Base-by-base conservation (phyloP, 1,140 invertebrate species). In the Drosophila suzukii region DNA sequence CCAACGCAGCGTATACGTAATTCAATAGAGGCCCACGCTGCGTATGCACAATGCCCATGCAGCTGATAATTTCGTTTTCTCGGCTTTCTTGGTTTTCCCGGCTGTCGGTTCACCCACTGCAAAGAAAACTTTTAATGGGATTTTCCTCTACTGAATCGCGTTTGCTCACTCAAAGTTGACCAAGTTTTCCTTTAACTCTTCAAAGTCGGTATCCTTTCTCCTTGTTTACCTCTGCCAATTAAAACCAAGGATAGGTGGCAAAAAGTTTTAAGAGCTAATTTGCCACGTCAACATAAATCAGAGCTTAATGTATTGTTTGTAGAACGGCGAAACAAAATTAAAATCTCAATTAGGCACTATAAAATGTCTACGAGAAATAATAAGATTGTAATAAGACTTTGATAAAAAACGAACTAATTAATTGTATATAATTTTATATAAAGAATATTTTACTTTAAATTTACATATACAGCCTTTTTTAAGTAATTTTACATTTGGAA, bases 211-310 rank as follows among this genome's bases (percentile, higher is more conserved):
- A 30, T 15, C 24, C 12, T 44, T 51, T n/a, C 17, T 20, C 13
- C 46, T 59, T 68, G 13, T 50, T 78, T 59, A 51, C 50, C 36
- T 51, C 36, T 41, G 56, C 51, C 74, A 86, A 66, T 86, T 86
- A 78, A 78, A 70, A 59, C 39, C 50, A 24, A n/a, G 34, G 27
- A 38, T 12, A 17, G 15, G 46, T 6, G 43, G 24, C 27, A 0
- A 38, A 43, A 79, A 75, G 43, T 82, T 62, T 41, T 7, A 17
- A 66, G 47, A 50, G 47, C 24, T 74, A 60, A 82, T 80, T 78
- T 47, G 6, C 70, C 10, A 0, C 38, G 24, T 75, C 27, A n/a
- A 38, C 11, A 34, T 34, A 41, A 57, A 49, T 47, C 27, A 12
- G 8, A 20, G 30, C 8, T 4, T n/a, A 66, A 8, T 1, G 30